Conservation (phyloP, 2,797 vertebrate species). For the Nannoperca obscura region DNA sequence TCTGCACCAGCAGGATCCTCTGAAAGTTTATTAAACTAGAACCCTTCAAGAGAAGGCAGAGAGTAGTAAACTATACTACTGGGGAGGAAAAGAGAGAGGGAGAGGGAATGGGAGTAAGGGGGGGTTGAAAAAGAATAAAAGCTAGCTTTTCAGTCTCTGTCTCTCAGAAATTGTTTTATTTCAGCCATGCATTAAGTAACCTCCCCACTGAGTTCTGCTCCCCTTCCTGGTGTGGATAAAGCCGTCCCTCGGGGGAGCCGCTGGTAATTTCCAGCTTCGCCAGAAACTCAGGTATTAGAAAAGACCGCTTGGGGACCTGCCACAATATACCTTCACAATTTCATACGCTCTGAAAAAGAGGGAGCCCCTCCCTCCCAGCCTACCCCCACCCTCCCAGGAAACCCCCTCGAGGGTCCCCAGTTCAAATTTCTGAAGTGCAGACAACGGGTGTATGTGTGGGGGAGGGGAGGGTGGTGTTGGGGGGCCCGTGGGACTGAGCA, state of each 20-base stretch:
- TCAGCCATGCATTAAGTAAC: slow-evolving; percentile 99
- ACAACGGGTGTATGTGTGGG: slow-evolving; percentile 93
- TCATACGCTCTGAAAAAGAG: slow-evolving; percentile 92
- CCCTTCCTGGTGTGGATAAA: slow-evolving; percentile 99
- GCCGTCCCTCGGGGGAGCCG: slow-evolving; percentile 92
- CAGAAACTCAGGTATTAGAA: slow-evolving; percentile 99
- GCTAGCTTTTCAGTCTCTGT: slow-evolving; percentile 92
- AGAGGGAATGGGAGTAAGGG: slow-evolving; percentile 55
- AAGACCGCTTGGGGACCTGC: slow-evolving; percentile 99
- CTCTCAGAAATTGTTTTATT: slow-evolving; percentile 99
- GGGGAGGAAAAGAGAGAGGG: slow-evolving; percentile 85
- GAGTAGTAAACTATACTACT: slow-evolving; percentile 93
- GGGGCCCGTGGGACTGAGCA: slow-evolving; percentile 87
- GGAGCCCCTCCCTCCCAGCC: slow-evolving; percentile 78
- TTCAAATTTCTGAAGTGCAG: slow-evolving; percentile 99
- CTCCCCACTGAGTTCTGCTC: slow-evolving; percentile 99
- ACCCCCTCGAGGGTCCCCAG: slow-evolving; percentile 97
- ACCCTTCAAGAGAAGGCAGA: slow-evolving; percentile 90
- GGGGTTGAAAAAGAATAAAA: slow-evolving; percentile 66
- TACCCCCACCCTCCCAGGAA: slow-evolving; percentile 85
- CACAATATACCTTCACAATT: slow-evolving; percentile 99
- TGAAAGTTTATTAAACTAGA: slow-evolving; percentile 96
- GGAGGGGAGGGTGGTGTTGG: slow-evolving; percentile 87
- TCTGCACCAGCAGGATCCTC: slow-evolving; percentile 92
- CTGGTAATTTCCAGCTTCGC: slow-evolving; percentile 99